Evolutionary conservation across 2,888 invertebrate genomes (phyloP), one percentile per base, ranked within the genome.

Genomic region (Brachyptera risi): DNA sequence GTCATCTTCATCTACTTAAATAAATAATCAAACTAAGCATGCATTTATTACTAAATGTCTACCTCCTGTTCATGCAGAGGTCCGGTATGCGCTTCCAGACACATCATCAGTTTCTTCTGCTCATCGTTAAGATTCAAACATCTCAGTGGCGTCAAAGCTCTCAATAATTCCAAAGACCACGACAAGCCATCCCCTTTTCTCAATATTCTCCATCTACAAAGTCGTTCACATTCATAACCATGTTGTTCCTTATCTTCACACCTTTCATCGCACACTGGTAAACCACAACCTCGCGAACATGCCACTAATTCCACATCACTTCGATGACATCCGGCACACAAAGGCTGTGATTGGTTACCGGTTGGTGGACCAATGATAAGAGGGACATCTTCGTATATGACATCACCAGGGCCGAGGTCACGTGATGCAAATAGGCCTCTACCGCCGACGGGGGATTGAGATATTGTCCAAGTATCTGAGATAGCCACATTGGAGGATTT

Each of bases 341-440:
- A 78, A 60, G 81, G 79, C 17, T 80, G 73, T 37, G 76, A 75
- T 59, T 70, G 71, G 57, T 75, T 75, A 58, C 80, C 77, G 37
- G 81, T 78, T 49, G 87, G 81, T 0, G 89, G 88, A 0, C 91
- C 90, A 56, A 83, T 73, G 42, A 90, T 77, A 44, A 91, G 73
- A 1, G 91, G 86, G 58, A 77, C 78, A 71, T 91, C 91, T 11
- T 80, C 78, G 70, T 86, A 89, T 56, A 92, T 80, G 27, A 87
- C 73, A 73, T 90, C 88, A 38, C 88, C 88, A 27, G 78, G 71
- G 61, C 75, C 72, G 42, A 90, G 84, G 69, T 88, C 83, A 64
- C 83, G 79, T 2, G 77, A 80, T 17, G 90, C 87, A 67, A 90
- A 81, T 1, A 91, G 72, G 1, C 90, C 90, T 21, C 88, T 83